Percentiles rank a stretch among this genome's conserved stretches.
Conservation (phyloP, 2,113 vertebrate genomes). For the Pogona vitticeps region DNA sequence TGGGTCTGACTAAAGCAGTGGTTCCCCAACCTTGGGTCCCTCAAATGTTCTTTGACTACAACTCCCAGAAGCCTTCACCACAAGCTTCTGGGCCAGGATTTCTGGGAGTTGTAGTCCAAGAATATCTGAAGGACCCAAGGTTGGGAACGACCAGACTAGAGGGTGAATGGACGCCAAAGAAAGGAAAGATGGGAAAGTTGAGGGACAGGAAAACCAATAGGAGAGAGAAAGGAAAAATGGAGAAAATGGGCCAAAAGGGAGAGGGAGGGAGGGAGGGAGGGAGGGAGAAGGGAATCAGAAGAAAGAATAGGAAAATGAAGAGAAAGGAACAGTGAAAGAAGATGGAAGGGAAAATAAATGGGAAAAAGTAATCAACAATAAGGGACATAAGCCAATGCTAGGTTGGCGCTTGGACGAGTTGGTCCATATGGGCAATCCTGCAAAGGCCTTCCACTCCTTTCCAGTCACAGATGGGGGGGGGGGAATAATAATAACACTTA, state of each 20-base stretch:
- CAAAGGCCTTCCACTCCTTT: not conserved
- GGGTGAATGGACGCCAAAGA: not conserved
- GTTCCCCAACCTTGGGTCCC: no score
- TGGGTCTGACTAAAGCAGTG: no score
- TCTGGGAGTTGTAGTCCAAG: no score
- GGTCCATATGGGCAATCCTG: not conserved
- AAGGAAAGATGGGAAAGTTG: rapidly evolving
- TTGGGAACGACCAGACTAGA: not conserved
- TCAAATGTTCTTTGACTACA: no score
- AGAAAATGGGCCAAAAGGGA: rapidly evolving
- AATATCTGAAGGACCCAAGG: no score
- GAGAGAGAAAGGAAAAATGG: not conserved
- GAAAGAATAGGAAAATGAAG: no score
- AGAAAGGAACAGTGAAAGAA: no score
- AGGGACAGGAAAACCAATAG: not conserved
- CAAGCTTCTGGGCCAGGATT: no score
- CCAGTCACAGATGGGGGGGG: not conserved
- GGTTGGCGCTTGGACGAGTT: not conserved
- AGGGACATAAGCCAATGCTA: not conserved
- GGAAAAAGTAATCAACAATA: not conserved
- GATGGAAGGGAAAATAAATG: not conserved
- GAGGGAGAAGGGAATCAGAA: not conserved
- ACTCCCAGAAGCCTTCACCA: no score
- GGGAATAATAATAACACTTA: rapidly evolving
- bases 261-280: rapidly evolving